Evolutionary conservation across 2,113 vertebrate genomes (phyloP).

Genomic region (Mustela lutreola): DNA sequence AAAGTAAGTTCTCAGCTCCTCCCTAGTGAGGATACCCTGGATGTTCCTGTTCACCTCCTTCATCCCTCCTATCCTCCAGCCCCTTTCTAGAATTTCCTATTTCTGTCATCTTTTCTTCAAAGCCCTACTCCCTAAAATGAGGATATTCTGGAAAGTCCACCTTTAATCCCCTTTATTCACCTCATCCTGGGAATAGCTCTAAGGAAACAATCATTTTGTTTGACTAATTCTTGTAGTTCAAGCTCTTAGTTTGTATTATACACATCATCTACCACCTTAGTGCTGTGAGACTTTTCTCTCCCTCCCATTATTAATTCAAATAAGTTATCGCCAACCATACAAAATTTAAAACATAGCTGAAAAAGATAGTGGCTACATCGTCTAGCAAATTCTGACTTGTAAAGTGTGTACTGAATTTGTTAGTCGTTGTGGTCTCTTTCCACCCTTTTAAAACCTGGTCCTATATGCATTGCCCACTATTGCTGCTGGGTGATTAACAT

Average conservation of each 20-base stretch:
- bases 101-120: not conserved
- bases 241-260: not conserved
- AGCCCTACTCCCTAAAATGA: not conserved
- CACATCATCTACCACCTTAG: not conserved
- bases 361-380: not conserved
- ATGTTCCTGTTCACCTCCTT: not conserved
- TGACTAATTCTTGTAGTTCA: not conserved
- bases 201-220: constrained; percentile 10
- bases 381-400: not conserved
- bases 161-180: not conserved
- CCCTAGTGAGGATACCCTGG: not conserved
- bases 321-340: not conserved
- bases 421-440: not conserved
- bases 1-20: not conserved
- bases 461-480: not conserved
- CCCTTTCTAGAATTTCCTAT: not conserved
- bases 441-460: not conserved
- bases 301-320: not conserved
- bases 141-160: not conserved
- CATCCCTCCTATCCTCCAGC: not conserved
- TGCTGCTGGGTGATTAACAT: not conserved
- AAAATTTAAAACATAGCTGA: not conserved
- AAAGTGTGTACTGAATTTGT: not conserved
- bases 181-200: not conserved
- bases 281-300: not conserved